Percentiles rank a stretch among this genome's conserved stretches.
Evolutionary conservation across 2,888 invertebrate genomes (phyloP).

Genomic region (Clistopyga incitator): DNA sequence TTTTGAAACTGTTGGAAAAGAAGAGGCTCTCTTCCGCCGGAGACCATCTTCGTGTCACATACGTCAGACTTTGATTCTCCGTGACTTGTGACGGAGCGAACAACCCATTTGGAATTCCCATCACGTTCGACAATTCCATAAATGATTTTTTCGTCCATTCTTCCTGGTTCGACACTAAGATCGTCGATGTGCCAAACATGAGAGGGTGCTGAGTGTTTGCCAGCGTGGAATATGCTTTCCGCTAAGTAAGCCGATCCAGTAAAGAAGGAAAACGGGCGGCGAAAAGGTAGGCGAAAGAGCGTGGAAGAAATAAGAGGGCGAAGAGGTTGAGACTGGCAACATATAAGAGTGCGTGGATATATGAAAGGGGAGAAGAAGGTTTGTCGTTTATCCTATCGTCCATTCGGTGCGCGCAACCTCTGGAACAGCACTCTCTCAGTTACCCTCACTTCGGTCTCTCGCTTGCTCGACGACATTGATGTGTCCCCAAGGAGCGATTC

Average conservation of each 20-base stretch:
- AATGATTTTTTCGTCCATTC: slow-evolving; percentile 43
- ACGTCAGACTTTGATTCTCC: slow-evolving; percentile 4
- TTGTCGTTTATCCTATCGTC: slow-evolving; percentile 61
- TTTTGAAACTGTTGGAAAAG: too few relatives aligned
- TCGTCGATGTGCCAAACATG: slow-evolving; percentile 9
- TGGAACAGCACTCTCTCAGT: slow-evolving; percentile 51
- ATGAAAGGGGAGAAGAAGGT: slow-evolving; percentile 43
- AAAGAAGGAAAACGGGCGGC: slow-evolving; percentile 26
- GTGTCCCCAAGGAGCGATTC: slow-evolving; percentile 76
- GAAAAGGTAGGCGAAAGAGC: slow-evolving; percentile 30
- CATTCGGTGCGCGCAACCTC: slow-evolving; percentile 57
- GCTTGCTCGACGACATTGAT: slow-evolving; percentile 60
- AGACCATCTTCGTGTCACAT: too few relatives aligned
- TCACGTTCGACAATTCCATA: slow-evolving; percentile 22
- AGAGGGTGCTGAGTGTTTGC: slow-evolving; percentile 41
- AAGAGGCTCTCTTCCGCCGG: too few relatives aligned
- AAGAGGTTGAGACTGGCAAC: slow-evolving; percentile 32
- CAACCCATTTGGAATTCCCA: slow-evolving; percentile 47
- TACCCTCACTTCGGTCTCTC: slow-evolving; percentile 30
- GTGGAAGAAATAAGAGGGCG: slow-evolving; percentile 24
- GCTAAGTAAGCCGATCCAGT: slow-evolving; percentile 54
- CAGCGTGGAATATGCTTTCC: slow-evolving; percentile 54
- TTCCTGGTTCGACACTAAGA: slow-evolving; percentile 45
- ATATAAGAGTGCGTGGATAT: slow-evolving; percentile 32
- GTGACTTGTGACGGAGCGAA: slow-evolving; percentile 8